phyloP scores from a whole-genome alignment of 35 echinoderm and acorn worm species.

The Stichopus chloronotus region DNA sequence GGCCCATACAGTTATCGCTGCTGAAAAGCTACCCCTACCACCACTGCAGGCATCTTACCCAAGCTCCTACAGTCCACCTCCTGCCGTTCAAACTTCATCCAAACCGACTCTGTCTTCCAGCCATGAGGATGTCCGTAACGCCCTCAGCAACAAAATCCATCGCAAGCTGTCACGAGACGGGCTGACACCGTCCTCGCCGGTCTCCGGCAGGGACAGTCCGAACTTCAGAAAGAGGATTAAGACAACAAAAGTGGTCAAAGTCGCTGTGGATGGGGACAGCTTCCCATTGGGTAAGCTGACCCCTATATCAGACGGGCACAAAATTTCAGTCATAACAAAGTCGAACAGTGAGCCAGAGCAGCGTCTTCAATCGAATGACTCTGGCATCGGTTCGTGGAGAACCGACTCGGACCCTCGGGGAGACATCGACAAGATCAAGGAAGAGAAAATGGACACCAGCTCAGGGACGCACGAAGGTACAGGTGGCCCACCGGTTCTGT shows the following conservation, averaged over 20 bases:
- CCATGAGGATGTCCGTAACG: slow-evolving; percentile 41
- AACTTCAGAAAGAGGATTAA: slow-evolving; percentile 34
- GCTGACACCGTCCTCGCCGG: slow-evolving; percentile 30
- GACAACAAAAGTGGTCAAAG: slow-evolving; percentile 29
- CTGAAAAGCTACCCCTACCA: neutral
- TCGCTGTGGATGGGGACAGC: slow-evolving; percentile 38
- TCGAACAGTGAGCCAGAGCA: neutral
- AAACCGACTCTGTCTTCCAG: slow-evolving; percentile 40
- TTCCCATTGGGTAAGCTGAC: slow-evolving; percentile 24
- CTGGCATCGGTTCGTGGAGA: slow-evolving; percentile 43
- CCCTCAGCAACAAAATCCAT: slow-evolving; percentile 56
- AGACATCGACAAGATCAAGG: neutral
- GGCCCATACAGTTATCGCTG: neutral
- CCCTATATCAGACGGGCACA: slow-evolving; percentile 30
- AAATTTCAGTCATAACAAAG: slow-evolving; percentile 46
- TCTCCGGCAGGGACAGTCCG: slow-evolving; percentile 7
- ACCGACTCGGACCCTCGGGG: neutral
- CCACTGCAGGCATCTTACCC: neutral
- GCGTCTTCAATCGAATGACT: slow-evolving; percentile 5
- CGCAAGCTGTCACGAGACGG: slow-evolving; percentile 39
- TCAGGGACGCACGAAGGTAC: neutral
- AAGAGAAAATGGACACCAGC: neutral
- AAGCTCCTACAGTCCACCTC: neutral
- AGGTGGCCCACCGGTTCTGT: neutral
- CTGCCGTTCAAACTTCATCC: neutral